Percentiles rank a stretch among this genome's conserved stretches.
Conservation (phyloP, 2,888 invertebrate species). For the Rhogogaster chlorosoma region DNA sequence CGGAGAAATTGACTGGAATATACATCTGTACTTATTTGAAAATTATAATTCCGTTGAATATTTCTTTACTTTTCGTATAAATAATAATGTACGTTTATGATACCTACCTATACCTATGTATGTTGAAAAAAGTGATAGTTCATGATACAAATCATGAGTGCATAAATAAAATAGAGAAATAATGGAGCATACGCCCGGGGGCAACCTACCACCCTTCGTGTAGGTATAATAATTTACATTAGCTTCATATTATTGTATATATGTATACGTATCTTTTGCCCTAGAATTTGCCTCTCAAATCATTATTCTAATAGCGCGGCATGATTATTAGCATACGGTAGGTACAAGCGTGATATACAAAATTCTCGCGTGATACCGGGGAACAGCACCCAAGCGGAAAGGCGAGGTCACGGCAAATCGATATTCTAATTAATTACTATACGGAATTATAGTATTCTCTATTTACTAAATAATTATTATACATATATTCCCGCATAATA, state of each 20-base stretch:
- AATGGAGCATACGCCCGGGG: not conserved
- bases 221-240: slow-evolving; percentile 29
- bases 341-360: slow-evolving; percentile 7
- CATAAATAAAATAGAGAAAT: not conserved
- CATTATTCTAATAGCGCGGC: slow-evolving; percentile 46
- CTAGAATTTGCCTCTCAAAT: slow-evolving; percentile 49
- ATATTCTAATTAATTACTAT: slow-evolving; percentile 53
- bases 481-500: not conserved
- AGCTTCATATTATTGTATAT: slow-evolving; percentile 24
- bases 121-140: not conserved
- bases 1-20: not conserved
- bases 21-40: not conserved
- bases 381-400: slow-evolving; percentile 4
- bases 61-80: not conserved
- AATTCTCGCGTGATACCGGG: slow-evolving; percentile 48
- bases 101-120: not conserved
- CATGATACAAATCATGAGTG: not conserved
- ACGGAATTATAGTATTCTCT: slow-evolving; percentile 18
- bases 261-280: slow-evolving; percentile 25
- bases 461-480: slow-evolving; percentile 5
- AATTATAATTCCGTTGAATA: not conserved
- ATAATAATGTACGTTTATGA: not conserved
- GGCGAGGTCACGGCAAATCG: slow-evolving; percentile 54
- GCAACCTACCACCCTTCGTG: not conserved
- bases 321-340: slow-evolving; percentile 50